phyloP scores from a whole-genome alignment of 2,797 vertebrate genomes.

The Artibeus lituratus region DNA sequence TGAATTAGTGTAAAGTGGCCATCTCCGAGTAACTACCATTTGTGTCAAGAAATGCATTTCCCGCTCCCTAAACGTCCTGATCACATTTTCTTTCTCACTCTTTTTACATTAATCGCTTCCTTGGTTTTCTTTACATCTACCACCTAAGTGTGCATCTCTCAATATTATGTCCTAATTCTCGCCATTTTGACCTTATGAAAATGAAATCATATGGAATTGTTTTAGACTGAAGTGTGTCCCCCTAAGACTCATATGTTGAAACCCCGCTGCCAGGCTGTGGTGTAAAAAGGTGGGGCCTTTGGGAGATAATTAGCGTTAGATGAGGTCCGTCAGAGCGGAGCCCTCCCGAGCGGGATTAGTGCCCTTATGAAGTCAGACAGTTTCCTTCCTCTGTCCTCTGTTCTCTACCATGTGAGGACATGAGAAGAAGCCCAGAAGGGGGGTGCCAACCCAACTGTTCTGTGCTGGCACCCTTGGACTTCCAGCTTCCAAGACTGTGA shows the following conservation, averaged over 20 bases:
- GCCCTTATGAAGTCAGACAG: background rate
- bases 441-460: background rate
- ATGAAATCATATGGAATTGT: background rate
- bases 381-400: background rate
- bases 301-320: background rate
- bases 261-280: background rate
- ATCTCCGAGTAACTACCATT: background rate
- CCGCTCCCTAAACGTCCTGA: background rate
- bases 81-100: fast-evolving
- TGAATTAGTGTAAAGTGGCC: background rate
- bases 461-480: background rate
- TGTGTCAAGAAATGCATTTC: background rate
- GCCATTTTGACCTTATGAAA: background rate
- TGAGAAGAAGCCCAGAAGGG: background rate
- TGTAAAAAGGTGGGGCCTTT: background rate
- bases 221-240: background rate
- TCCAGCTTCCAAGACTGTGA: background rate
- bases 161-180: background rate
- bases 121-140: background rate
- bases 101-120: fast-evolving
- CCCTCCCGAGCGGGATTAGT: background rate
- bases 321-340: background rate
- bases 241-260: background rate
- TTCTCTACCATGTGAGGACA: background rate
- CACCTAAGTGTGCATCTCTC: background rate